Base-by-base conservation (phyloP, 2,888 invertebrate species). In the Sclerodermus sp. region DNA sequence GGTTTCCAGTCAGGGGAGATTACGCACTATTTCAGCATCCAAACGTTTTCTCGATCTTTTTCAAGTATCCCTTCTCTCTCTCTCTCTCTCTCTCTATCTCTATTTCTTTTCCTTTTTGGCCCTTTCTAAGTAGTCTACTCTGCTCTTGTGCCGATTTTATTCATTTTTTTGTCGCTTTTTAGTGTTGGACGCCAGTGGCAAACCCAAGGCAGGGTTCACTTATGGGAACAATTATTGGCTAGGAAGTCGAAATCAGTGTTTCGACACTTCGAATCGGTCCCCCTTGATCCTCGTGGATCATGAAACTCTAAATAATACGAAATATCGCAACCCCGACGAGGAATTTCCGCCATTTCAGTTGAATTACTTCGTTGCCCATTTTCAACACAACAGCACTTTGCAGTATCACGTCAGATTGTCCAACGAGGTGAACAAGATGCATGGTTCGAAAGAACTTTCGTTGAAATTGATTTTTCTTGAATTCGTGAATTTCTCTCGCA, bases 221-320 rank as follows among this genome's bases (percentile, higher is more conserved):
- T 82, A 82, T 57, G 85, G 85, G 1, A 82, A 85, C 54, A 85
- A 84, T 69, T 82, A 80, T 44, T 85, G 85, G 85, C 59, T 84
- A 31, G 85, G 85, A 10, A 80, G 80, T 16, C 77, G 76, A 36
- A 74, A 74, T 34, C 82, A 83, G 13, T 85, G 85, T 61, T 57
- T 71, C 1, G 82, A 82, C 1, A 68, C 81, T 0, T 53, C 57
- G 0, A 74, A 77, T 40, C 65, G 49, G 1, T 58, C 49, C 13
- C 68, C 67, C 2, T 53, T 79, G 5, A 55, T 67, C 23, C 49
- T 80, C 1, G 64, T 64, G 29, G 51, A 65, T 17, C 46, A 63
- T 4, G 59, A 66, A 8, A 31, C 51, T 30, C 47, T 55, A 4
- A 74, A 77, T 39, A 66, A 70, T 29, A 65, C 74, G 2, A 73